phyloP scores from a whole-genome alignment of 2,797 vertebrate species.

The Loriculus beryllinus region DNA sequence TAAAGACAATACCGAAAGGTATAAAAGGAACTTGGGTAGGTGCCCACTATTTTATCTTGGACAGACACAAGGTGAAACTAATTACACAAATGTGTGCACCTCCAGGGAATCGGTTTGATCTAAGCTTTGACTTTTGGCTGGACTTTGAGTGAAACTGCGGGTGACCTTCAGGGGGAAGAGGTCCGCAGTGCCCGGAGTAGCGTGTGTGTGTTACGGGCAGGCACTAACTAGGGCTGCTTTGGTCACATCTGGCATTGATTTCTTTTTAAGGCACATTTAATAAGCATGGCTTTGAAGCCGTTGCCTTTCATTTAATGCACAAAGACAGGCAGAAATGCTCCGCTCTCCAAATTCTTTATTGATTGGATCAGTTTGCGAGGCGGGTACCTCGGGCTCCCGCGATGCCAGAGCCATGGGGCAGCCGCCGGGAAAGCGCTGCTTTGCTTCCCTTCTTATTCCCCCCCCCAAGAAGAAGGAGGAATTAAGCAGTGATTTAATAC shows the following conservation, averaged over 20 bases:
- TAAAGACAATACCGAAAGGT: constrained; percentile 47
- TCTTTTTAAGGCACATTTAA: constrained; percentile 92
- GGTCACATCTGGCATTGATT: constrained; percentile 97
- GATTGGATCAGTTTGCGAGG: constrained; percentile 85
- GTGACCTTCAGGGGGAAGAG: constrained; percentile 72
- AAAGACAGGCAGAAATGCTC: constrained; percentile 87
- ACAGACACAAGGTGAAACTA: constrained; percentile 74
- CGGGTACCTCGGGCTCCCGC: constrained; percentile 59
- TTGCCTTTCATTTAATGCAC: constrained; percentile 91
- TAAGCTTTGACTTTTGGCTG: constrained; percentile 70
- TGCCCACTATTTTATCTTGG: constrained; percentile 64
- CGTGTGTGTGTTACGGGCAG: constrained; percentile 70
- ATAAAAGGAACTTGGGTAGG: constrained; percentile 51
- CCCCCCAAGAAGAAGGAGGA: background rate
- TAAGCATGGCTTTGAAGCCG: constrained; percentile 93
- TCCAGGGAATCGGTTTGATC: constrained; percentile 72
- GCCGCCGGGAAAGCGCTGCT: background rate
- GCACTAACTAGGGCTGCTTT: constrained; percentile 83
- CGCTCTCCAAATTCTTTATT: constrained; percentile 85
- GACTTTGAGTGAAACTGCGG: constrained; percentile 67
- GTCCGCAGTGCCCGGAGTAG: constrained; percentile 24
- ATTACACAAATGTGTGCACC: constrained; percentile 70
- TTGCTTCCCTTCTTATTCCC: background rate
- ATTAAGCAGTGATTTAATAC: constrained; percentile 65
- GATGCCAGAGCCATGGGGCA: constrained; percentile 10